A percentile compares a stretch with the other conserved stretches of the same genome.
Evolutionary conservation across 2,113 vertebrate species (phyloP).

Genomic region (Diglossa brunneiventris): DNA sequence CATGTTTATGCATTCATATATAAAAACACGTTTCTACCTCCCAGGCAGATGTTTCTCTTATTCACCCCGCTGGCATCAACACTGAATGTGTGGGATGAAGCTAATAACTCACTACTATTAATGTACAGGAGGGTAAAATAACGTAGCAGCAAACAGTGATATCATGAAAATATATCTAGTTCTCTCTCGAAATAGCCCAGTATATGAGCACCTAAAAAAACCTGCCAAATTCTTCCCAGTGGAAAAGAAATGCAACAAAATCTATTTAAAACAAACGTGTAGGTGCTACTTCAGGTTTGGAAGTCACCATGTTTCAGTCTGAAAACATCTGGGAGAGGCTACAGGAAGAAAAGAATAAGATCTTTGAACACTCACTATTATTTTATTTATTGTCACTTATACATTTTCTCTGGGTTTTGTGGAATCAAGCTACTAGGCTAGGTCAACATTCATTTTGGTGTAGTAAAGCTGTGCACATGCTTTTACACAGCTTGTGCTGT

Average conservation of each 20-base stretch:
- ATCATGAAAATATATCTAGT: neutral
- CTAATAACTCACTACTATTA: constrained; percentile 9
- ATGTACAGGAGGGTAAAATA: neutral
- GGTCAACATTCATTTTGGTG: neutral
- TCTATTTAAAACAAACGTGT: neutral
- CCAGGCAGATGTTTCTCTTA: constrained; percentile 34
- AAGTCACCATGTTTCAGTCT: neutral
- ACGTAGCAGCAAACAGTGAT: neutral
- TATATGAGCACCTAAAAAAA: neutral
- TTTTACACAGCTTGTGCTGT: neutral
- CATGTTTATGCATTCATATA: neutral
- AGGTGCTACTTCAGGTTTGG: neutral
- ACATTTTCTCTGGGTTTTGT: neutral
- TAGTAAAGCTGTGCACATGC: neutral
- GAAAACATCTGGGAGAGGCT: neutral
- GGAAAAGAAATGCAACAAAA: neutral
- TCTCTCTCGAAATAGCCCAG: neutral
- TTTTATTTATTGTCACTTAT: neutral
- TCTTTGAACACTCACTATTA: neutral
- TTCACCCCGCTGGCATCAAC: constrained; percentile 13
- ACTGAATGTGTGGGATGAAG: constrained; percentile 26
- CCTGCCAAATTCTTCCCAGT: neutral
- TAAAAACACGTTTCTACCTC: neutral
- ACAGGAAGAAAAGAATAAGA: neutral
- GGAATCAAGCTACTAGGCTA: neutral